Conservation (phyloP, 1,140 invertebrate genomes). For the Cyphomyrmex costatus region DNA sequence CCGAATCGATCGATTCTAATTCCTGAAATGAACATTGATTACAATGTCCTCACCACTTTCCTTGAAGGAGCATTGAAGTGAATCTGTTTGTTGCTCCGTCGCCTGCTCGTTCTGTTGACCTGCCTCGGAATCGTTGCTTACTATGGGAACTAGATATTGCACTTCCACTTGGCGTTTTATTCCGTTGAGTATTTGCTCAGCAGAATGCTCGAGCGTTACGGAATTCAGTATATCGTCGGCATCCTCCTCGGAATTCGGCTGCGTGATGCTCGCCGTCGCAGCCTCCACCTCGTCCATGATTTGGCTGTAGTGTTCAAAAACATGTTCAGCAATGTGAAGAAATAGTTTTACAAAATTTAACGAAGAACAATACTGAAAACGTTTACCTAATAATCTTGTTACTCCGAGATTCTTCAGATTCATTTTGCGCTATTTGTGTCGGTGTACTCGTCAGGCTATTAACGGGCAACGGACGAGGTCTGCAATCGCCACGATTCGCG, state of each 20-base stretch:
- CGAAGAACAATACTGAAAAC: not conserved
- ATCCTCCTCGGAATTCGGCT: constrained; percentile 76
- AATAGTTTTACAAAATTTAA: not conserved
- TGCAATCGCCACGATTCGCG: constrained; percentile 87
- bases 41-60: constrained; percentile 77
- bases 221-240: constrained; percentile 74
- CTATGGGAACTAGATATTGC: constrained; percentile 86
- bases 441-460: not conserved
- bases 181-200: constrained; percentile 87
- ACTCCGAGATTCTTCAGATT: constrained; percentile 37
- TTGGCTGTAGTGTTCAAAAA: constrained; percentile 71
- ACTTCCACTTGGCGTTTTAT: constrained; percentile 87
- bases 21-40: not conserved
- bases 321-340: not conserved
- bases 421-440: constrained; percentile 34
- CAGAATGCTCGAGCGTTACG: constrained; percentile 85
- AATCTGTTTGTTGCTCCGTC: constrained; percentile 63
- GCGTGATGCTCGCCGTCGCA: constrained; percentile 84
- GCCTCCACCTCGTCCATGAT: constrained; percentile 83
- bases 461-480: constrained; percentile 79
- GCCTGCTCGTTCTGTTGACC: constrained; percentile 74
- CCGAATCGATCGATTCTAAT: not conserved
- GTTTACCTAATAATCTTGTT: constrained; percentile 60
- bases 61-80: constrained; percentile 77
- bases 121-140: constrained; percentile 72